These are phyloP conservation scores for Sebastes alutus DNA, from an alignment of 2,797 vertebrate genomes.

Conservation along the genomic window DNA sequence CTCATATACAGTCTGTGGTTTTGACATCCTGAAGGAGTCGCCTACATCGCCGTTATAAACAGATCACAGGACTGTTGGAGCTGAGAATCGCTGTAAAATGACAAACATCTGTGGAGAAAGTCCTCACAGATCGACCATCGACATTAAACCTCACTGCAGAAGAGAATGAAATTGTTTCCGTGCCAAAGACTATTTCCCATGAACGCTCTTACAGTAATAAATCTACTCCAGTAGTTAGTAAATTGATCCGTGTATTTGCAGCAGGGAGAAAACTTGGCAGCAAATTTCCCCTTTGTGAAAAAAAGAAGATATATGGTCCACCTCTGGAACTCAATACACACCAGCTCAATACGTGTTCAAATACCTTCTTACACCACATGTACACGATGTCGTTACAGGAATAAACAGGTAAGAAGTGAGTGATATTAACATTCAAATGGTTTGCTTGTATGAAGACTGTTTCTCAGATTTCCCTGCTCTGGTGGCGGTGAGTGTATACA, in stretches of 20 bases:
- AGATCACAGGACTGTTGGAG: not conserved
- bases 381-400: not conserved
- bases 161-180: slow-evolving; percentile 16
- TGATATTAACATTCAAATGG: not conserved
- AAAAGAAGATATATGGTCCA: slow-evolving; percentile 5
- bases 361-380: not conserved
- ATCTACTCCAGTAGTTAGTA: slow-evolving; percentile 23
- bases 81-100: not conserved
- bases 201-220: not conserved
- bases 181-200: slow-evolving; percentile 13
- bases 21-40: not conserved
- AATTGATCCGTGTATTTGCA: slow-evolving; percentile 38
- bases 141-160: slow-evolving; percentile 1
- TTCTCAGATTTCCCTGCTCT: not conserved
- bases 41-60: not conserved
- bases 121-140: not conserved
- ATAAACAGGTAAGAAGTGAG: not conserved
- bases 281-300: not conserved
- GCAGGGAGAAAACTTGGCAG: slow-evolving; percentile 18
- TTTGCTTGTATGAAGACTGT: not conserved
- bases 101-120: not conserved
- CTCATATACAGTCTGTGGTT: not conserved
- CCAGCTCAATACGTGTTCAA: not conserved
- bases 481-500: not conserved
- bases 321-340: slow-evolving; percentile 5